Evolutionary conservation across 2,888 invertebrate species (phyloP), one percentile per base, ranked within the genome.

Genomic region (Heteromyza rotundicornis): DNA sequence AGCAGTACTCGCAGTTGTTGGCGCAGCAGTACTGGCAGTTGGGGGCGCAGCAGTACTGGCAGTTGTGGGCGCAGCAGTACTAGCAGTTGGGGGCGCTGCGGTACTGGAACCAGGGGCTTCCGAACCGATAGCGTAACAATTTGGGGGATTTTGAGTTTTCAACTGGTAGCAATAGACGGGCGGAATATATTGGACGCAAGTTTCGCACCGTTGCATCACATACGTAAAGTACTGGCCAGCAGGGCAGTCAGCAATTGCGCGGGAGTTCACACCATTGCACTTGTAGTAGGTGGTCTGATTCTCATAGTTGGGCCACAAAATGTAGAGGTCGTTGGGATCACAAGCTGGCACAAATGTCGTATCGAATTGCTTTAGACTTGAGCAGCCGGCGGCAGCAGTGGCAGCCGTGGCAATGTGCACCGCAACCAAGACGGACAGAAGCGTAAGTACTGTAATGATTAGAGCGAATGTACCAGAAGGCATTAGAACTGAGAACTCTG

Each of bases 371-470:
- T 47, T 47, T 3, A 47, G 47, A n/a, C 10, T 56, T 27, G 27
- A 68, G 1, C 16, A 10, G 1, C 44, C 50, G 1, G 49, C 23
- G n/a, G 1, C 23, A 8, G 56, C 7, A n/a, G n/a, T n/a, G n/a
- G n/a, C n/a, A n/a, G n/a, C n/a, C n/a, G n/a, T n/a, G 57, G 68
- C 73, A 49, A 24, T 7, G 8, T 57, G 19, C 17, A 32, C 55
- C 12, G 57, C 49, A 59, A 67, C 62, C 52, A 77, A 59, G 40
- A 73, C 51, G 59, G 67, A 54, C 23, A 72, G 52, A 40, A 70
- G 63, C 57, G 72, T 57, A 27, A 78, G 63, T 59, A 72, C 80
- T 80, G 62, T 44, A 59, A 64, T n/a, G n/a, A n/a, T n/a, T n/a
- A n/a, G n/a, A n/a, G n/a, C n/a, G n/a, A n/a, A n/a, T n/a, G n/a